Evolutionary conservation across 2,113 vertebrate species (phyloP), one percentile per base, ranked within the genome.

Genomic region (Mystacornis crossleyi): DNA sequence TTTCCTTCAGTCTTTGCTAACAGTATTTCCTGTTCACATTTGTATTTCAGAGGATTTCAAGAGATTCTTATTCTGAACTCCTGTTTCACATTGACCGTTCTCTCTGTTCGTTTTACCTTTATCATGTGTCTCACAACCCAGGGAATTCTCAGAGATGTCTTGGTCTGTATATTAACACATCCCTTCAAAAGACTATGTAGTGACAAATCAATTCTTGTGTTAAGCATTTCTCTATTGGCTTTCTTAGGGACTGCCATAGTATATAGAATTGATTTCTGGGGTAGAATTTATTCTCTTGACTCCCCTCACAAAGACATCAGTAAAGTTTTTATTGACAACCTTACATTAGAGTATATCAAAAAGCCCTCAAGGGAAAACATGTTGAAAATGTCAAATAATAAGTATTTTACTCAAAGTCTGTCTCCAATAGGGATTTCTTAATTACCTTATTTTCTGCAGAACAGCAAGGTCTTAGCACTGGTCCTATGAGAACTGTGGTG

Each of bases 401-500:
- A 6, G 5, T 34, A 38, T 74, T 86, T 80, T 82, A 40, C 26
- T 54, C 33, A 28, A 13, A 61, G 38, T 28, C 31, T 43, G 4
- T 47, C 58, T 91, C 19, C 23, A 60, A n/a, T 14, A 67, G 4
- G 4, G 31, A 42, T 53, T 65, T 60, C 45, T 61, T 70, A 73
- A 83, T 51, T 42, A 57, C 12, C 19, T 61, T 40, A 26, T 65
- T 61, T 74, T 62, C 65, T 75, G 38, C 47, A 65, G 64, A 93
- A 45, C 40, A 67, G 14, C 48, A 55, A 9, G 24, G 29, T 73
- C 38, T 61, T 82, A n/a, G n/a, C 26, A n/a, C 8, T 1, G 6
- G 28, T 87, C 28, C 40, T 31, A 1, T 13, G 5, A 34, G 25
- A 57, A 48, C 10, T 0, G 1, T 4, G 2, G 29, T 43, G 34